Base-by-base conservation (phyloP, 2,888 invertebrate genomes). In the Euproctis similis region DNA sequence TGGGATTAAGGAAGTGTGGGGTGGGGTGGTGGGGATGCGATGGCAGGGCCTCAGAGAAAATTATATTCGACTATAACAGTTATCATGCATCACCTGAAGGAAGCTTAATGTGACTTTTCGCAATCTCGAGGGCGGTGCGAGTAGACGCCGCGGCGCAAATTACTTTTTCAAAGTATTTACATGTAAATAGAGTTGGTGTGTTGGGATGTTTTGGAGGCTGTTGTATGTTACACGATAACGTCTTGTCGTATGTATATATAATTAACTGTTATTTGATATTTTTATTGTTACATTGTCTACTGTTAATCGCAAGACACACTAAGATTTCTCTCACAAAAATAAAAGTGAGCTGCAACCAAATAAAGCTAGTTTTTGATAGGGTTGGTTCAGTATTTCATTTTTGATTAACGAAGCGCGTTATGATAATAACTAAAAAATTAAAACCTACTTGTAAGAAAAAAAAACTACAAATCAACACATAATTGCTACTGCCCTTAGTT, bases 101-200 rank as follows among this genome's bases (percentile, higher is more conserved):
- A 73, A 72, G 75, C 72, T 80, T 82, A 84, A 84, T 80, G 82
- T 70, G 73, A 72, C 70, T 78, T 76, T 72, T 80, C 77, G 81
- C 82, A 84, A 84, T 84, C 84, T 84, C 80, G 75, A 75, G 77
- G 80, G 80, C 71, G 76, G 74, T 58, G 70, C 65, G 68, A 52
- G 59, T 65, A n/a, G 75, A 69, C 61, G 70, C 66, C 55, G 63
- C 54, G n/a, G 75, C 72, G 73, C 69, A 78, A 81, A 84, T 84
- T 84, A 84, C 82, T 84, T 84, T 84, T 81, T 80, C 82, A 75
- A 81, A 80, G 82, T 84, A 84, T 84, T 84, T 81, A 82, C 81
- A 82, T 81, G 81, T 77, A 82, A 84, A 84, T 84, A 84, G 82
- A 80, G 70, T 61, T 60, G 59, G 39, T 35, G 61, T 60, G 58